Percentiles rank a stretch among this genome's conserved stretches.
phyloP scores from a whole-genome alignment of 2,113 vertebrate genomes.

The Thalassoma bifasciatum region DNA sequence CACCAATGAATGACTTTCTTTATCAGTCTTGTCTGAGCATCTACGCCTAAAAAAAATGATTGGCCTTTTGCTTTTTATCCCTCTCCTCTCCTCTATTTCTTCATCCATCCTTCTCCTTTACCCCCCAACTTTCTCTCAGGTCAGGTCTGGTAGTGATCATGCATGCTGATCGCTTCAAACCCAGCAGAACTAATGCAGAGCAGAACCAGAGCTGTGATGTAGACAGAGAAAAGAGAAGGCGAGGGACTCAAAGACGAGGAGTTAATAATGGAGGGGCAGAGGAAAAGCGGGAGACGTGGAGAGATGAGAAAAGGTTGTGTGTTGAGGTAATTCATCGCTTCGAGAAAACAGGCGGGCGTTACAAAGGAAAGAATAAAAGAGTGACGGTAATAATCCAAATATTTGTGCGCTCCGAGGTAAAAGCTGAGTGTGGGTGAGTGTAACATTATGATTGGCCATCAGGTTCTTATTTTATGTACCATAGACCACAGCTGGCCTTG shows the following conservation, averaged over 20 bases:
- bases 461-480: constrained; percentile 75
- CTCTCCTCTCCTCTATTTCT: constrained; percentile 13
- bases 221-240: constrained; percentile 33
- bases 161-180: constrained; percentile 78
- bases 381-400: constrained; percentile 71
- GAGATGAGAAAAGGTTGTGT: constrained; percentile 52
- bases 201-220: constrained; percentile 69
- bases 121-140: constrained; percentile 54
- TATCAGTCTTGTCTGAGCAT: background rate
- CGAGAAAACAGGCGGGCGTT: constrained; percentile 60
- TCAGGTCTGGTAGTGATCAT: constrained; percentile 79
- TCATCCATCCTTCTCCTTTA: constrained; percentile 26
- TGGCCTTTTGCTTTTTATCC: constrained; percentile 10
- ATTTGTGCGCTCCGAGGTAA: constrained; percentile 69
- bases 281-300: constrained; percentile 34
- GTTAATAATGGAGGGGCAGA: constrained; percentile 52
- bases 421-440: constrained; percentile 51
- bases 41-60: background rate
- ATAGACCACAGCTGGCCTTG: constrained; percentile 71
- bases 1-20: background rate
- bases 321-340: constrained; percentile 68
- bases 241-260: constrained; percentile 33
- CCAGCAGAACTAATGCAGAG: constrained; percentile 81
- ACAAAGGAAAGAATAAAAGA: constrained; percentile 63
- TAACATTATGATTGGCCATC: constrained; percentile 71